Percentiles rank a stretch among this genome's conserved stretches.
phyloP scores from a whole-genome alignment of 2,888 invertebrate species.

The Ceratothoa steindachneri region DNA sequence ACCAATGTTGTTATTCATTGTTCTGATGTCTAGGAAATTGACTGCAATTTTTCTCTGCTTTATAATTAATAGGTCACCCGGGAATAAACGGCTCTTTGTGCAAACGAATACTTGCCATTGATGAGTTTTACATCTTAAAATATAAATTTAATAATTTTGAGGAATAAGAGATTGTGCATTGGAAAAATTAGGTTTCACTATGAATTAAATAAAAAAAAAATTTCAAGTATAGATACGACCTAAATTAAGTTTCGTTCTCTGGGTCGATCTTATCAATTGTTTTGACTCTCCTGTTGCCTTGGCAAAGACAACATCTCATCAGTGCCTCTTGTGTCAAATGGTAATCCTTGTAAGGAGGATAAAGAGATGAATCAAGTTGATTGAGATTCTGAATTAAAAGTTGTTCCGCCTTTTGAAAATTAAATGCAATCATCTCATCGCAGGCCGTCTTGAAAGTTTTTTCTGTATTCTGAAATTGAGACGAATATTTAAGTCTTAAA shows the following conservation, averaged over 20 bases:
- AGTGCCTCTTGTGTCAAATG: slow-evolving; percentile 57
- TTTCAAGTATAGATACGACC: neutral
- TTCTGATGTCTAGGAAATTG: too few relatives aligned
- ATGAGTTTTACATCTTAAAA: too few relatives aligned
- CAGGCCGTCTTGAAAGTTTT: slow-evolving; percentile 46
- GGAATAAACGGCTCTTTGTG: too few relatives aligned
- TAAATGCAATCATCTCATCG: slow-evolving; percentile 46
- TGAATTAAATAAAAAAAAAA: neutral
- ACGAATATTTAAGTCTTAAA: slow-evolving; percentile 7
- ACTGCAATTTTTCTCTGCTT: too few relatives aligned
- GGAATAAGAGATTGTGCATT: too few relatives aligned
- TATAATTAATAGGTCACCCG: too few relatives aligned
- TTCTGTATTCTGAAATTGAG: slow-evolving; percentile 48
- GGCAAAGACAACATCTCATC: slow-evolving; percentile 35
- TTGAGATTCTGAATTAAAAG: slow-evolving; percentile 65
- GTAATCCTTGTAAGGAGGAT: slow-evolving; percentile 70
- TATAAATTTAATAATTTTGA: too few relatives aligned
- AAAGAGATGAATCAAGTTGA: slow-evolving; percentile 64
- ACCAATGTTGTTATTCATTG: too few relatives aligned
- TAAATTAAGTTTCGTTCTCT: neutral
- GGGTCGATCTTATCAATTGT: neutral
- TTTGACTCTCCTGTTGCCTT: slow-evolving; percentile 33
- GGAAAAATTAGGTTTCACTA: neutral
- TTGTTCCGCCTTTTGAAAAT: slow-evolving; percentile 59
- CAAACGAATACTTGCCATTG: too few relatives aligned